Evolutionary conservation across 1,140 invertebrate genomes (phyloP), one percentile per base, ranked within the genome.

Genomic region (Lasaia peninsularis): DNA sequence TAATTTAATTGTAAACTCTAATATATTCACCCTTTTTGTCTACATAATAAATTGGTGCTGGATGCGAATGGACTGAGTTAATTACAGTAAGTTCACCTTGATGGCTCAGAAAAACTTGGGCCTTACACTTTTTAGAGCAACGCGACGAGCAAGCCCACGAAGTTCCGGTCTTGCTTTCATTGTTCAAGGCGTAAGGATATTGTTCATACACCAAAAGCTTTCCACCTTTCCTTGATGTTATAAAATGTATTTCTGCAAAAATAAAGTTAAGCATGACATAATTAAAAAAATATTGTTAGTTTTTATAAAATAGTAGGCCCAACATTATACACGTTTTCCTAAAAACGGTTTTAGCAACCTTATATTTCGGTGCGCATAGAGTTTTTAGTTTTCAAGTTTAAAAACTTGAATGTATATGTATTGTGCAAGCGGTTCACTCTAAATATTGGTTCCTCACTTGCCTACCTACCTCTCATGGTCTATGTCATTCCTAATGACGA

Each of bases 231-330:
- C 75, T 78, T 5, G 78, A 81, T n/a, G 65, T 65, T 50, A 85
- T 85, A 58, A 73, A 85, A 61, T 80, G 73, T 66, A 82, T 77
- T 62, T 76, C 81, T 82, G 78, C 18, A 44, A 44, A 44, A 44
- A 20, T 18, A 18, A 44, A 18, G n/a, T n/a, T 5, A 20, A 44
- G 7, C 40, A 44, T 20, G n/a, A n/a, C n/a, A n/a, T n/a, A n/a
- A n/a, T n/a, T n/a, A n/a, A n/a, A n/a, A 44, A 20, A 44, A 44
- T 18, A 44, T 18, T 10, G 0, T 18, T 10, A 44, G 0, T 1
- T 28, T 28, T 28, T 28, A 28, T 28, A 28, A 5, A 28, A 28
- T n/a, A n/a, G n/a, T n/a, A n/a, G n/a, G n/a, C n/a, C n/a, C n/a
- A n/a, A n/a, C n/a, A n/a, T n/a, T n/a, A n/a, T n/a, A n/a, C n/a